Evolutionary conservation across 2,888 invertebrate genomes (phyloP), one percentile per base, ranked within the genome.

Genomic region (Carpatolechia fugitivella): DNA sequence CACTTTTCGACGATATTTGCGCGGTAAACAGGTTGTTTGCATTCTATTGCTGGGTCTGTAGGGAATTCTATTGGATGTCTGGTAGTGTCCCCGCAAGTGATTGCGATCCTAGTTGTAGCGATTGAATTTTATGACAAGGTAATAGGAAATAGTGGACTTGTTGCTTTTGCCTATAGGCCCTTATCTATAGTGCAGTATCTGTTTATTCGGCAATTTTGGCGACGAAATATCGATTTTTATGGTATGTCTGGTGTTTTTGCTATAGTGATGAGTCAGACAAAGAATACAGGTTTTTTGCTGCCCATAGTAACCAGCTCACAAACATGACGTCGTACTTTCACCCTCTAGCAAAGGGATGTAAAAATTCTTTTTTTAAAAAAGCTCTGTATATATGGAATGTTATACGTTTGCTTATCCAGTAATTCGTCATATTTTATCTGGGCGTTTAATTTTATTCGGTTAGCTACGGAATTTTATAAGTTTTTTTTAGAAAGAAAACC

Each of bases 21-120:
- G 13, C 1, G 10, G 40, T 51, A 51, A 51, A 38, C 16, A 40
- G 51, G 51, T 10, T 40, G 51, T 51, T 51, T 51, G 38, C 51
- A 51, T 51, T 51, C 51, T 51, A 51, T 51, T 18, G 40, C 40
- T 13, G 49, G 47, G 20, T 44, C 29, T 29, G 44, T 35, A 20
- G n/a, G 49, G 20, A 8, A 18, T 33, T 36, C 18, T 49, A 49
- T 48, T 35, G 18, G 35, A 47, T 47, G 47, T 30, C 20, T 8
- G 13, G 11, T 14, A 31, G 14, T 31, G 16, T 18, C 14, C 13
- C n/a, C 6, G 44, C 24, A 29, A 44, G n/a, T 44, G 24, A 44
- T 44, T 44, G 24, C 20, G 10, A 44, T 44, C 20, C 44, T 49
- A 31, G 35, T 35, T 35, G 48, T 33, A 11, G 49, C 13, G 35